These are phyloP conservation scores for Oreotrochilus melanogaster DNA, from an alignment of 2,113 vertebrate genomes.

Conservation along the genomic window DNA sequence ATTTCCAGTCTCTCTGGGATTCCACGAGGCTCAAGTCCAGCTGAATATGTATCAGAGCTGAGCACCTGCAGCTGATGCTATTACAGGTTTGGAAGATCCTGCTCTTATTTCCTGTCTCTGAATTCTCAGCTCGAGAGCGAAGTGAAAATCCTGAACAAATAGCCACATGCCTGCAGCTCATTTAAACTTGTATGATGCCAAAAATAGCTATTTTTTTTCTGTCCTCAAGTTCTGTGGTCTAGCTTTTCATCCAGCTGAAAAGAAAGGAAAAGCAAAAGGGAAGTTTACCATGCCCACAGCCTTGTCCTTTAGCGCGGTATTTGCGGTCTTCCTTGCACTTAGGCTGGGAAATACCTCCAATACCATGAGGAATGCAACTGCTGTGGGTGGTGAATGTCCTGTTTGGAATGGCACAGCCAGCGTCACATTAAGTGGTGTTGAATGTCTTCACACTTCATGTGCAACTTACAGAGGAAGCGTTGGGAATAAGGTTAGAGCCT, in stretches of 20 bases:
- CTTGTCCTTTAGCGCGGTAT: not conserved
- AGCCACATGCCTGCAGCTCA: not conserved
- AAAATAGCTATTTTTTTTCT: not conserved
- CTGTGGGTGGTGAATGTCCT: conserved; percentile 43
- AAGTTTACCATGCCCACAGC: not conserved
- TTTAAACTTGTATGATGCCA: not conserved
- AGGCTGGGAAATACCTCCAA: conserved; percentile 38
- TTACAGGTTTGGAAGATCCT: not conserved
- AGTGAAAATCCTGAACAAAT: not conserved
- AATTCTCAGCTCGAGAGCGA: not conserved
- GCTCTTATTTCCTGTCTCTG: not conserved
- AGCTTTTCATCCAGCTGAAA: not conserved
- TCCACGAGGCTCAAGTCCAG: not conserved
- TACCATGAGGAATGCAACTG: conserved; percentile 30
- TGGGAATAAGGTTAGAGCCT: not conserved
- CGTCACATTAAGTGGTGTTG: conserved; percentile 37
- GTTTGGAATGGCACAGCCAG: conserved; percentile 39
- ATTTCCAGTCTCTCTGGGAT: not conserved
- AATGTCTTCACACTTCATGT: conserved; percentile 1
- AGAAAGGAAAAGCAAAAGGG: conserved; percentile 25
- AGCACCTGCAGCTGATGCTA: not conserved
- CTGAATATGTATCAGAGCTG: not conserved
- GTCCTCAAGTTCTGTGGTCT: not conserved
- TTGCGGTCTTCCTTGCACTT: conserved; percentile 30
- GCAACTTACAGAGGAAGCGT: not conserved